Percentiles rank a stretch among this genome's conserved stretches.
These are phyloP conservation scores for Hirtodrosophila confusa DNA, from an alignment of 2,888 invertebrate genomes.

Conservation along the genomic window DNA sequence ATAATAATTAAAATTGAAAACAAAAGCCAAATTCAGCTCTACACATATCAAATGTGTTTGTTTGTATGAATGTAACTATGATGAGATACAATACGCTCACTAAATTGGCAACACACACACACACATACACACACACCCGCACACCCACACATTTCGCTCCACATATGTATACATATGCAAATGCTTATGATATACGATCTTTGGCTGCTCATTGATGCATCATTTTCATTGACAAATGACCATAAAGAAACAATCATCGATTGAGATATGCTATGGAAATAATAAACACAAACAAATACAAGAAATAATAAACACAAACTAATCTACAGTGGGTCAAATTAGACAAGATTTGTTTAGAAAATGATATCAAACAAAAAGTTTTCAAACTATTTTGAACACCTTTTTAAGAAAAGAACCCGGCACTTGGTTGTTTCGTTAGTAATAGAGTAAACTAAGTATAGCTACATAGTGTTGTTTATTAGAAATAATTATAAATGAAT, in stretches of 20 bases:
- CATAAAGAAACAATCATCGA: conserved; percentile 47
- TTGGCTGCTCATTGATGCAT: conserved; percentile 52
- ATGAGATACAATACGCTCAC: conserved; percentile 31
- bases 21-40: conserved; percentile 1
- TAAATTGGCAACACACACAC: background rate
- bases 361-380: too few relatives aligned
- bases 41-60: background rate
- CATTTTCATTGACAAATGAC: conserved; percentile 66
- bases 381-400: too few relatives aligned
- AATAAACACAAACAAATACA: background rate
- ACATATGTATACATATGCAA: conserved; percentile 20
- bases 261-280: conserved; percentile 14
- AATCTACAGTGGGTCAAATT: conserved; percentile 16
- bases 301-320: background rate
- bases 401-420: too few relatives aligned
- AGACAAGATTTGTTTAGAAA: background rate
- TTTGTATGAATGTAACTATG: background rate
- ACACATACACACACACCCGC: conserved; percentile 1
- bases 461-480: too few relatives aligned
- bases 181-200: conserved; percentile 43
- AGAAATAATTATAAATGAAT: too few relatives aligned
- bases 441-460: too few relatives aligned
- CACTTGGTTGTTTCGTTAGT: too few relatives aligned
- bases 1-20: conserved; percentile 10
- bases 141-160: conserved; percentile 13